These are phyloP conservation scores for Aleiodes leptofemur DNA, from an alignment of 2,888 invertebrate genomes.

Conservation along the genomic window DNA sequence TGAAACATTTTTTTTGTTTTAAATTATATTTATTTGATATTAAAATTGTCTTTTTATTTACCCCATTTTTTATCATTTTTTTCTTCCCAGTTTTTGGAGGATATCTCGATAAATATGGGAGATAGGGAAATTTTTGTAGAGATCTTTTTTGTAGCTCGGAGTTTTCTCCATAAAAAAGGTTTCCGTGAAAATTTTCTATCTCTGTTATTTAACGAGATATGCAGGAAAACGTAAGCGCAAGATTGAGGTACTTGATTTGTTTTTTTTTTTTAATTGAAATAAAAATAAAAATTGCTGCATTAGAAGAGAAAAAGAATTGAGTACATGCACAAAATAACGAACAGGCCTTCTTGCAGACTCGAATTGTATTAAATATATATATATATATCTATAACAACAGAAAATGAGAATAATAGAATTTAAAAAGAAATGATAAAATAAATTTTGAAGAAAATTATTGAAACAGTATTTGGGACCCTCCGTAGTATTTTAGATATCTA, in stretches of 20 bases:
- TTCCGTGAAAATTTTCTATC: not conserved
- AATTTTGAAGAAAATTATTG: conserved; percentile 40
- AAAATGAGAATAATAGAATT: conserved; percentile 35
- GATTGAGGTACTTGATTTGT: not conserved
- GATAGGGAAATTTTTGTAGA: not conserved
- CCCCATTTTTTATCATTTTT: conserved; percentile 29
- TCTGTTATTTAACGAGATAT: not conserved
- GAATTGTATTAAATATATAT: conserved; percentile 51
- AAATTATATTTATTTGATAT: conserved; percentile 30
- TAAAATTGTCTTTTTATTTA: conserved; percentile 32
- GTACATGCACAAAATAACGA: conserved; percentile 59
- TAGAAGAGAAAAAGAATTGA: conserved; percentile 46
- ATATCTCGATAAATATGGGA: not conserved
- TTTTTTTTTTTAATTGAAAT: too few relatives aligned
- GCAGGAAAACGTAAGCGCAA: not conserved
- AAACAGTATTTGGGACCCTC: conserved; percentile 66
- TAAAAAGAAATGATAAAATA: conserved; percentile 38
- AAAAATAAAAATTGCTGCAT: too few relatives aligned
- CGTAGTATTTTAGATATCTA: conserved; percentile 56
- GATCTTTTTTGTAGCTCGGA: too few relatives aligned
- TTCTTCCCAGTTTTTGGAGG: not conserved
- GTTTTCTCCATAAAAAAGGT: not conserved
- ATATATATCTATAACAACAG: conserved; percentile 45
- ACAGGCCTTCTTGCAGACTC: conserved; percentile 55
- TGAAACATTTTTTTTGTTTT: conserved; percentile 39